Percentiles rank a stretch among this genome's conserved stretches.
phyloP scores from a whole-genome alignment of 2,888 invertebrate genomes.

The Candidula unifasciata region DNA sequence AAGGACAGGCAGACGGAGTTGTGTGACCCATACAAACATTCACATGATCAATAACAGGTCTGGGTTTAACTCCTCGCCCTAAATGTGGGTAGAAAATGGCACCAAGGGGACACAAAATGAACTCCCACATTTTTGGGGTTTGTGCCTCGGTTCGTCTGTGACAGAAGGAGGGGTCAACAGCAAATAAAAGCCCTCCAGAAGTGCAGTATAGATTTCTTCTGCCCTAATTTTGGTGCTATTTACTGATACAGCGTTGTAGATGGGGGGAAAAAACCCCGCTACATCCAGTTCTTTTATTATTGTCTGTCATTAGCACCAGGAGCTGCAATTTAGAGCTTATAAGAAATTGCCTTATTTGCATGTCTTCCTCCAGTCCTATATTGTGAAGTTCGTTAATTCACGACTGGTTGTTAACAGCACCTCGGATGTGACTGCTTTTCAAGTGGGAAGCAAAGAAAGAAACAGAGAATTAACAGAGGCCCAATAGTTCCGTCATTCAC shows the following conservation, averaged over 20 bases:
- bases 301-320: neutral
- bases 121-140: no score
- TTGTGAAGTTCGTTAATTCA: no score
- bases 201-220: no score
- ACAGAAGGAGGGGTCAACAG: no score
- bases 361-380: no score
- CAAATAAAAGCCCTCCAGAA: no score
- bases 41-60: slow-evolving; percentile 37
- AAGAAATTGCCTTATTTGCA: no score
- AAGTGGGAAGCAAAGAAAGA: neutral
- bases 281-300: neutral
- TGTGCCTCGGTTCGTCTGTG: no score
- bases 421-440: neutral
- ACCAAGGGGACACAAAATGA: no score
- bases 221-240: no score
- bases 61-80: neutral
- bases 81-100: neutral
- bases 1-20: neutral
- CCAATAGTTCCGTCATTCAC: neutral
- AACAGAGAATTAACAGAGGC: neutral
- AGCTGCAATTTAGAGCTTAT: neutral
- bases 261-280: no score
- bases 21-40: neutral
- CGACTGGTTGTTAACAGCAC: neutral
- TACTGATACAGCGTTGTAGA: no score